Evolutionary conservation across 2,888 invertebrate genomes (phyloP), one percentile per base, ranked within the genome.

Genomic region (Acleris laterana): DNA sequence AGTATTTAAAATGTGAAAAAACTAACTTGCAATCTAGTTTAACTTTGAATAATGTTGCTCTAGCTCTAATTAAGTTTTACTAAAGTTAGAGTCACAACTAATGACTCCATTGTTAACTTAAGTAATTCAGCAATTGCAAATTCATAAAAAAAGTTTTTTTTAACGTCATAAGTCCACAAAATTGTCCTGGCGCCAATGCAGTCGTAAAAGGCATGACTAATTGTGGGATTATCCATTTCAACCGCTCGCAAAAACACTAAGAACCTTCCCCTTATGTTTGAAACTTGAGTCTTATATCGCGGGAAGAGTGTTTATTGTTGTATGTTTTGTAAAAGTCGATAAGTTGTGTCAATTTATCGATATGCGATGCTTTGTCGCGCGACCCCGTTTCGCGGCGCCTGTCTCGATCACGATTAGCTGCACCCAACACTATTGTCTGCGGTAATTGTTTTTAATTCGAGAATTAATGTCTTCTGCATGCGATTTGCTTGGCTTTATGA

Each of bases 391-490:
- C 74, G 71, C 72, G 83, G 84, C 85, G 88, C 85, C 84, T 82
- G 81, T 79, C 82, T 79, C 80, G 77, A 84, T 78, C 77, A 78
- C 83, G 78, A 85, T 84, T 82, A 83, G 77, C 77, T 73, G 74
- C 81, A 79, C 83, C 80, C 88, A 85, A 85, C 88, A 84, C 89
- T 89, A 89, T 87, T 88, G 84, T 88, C 78, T 59, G 61, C 48
- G 58, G 61, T 58, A 53, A 53, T 68, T 62, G 62, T 42, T 53
- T 62, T 62, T 67, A 53, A 62, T 62, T 49, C 53, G 62, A 58
- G 48, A 57, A 67, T 53, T 58, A 58, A 44, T 46, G 58, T 38
- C 25, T 51, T 50, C 50, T 58, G 62, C 55, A 48, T 58, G 58
- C 52, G 52, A 28, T 59, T 62, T 49, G 59, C 22, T 58, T 53